Evolutionary conservation across 2,888 invertebrate genomes (phyloP).

Genomic region (Ophion slaviceki): DNA sequence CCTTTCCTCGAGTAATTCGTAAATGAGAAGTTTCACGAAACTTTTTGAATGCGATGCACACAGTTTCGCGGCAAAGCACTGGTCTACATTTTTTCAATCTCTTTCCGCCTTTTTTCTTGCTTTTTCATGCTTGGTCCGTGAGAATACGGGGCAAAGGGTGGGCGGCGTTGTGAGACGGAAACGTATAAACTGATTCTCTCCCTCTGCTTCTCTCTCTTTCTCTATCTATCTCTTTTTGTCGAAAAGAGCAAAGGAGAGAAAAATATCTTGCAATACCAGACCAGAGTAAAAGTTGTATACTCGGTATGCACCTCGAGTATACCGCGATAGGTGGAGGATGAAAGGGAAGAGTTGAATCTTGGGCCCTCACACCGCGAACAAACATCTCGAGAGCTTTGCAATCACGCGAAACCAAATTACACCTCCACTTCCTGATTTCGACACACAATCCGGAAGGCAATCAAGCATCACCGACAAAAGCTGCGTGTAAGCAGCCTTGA

Average conservation of each 20-base stretch:
- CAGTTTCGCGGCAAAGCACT: slow-evolving; percentile 4
- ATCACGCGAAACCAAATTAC: slow-evolving; percentile 51
- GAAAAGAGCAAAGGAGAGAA: slow-evolving; percentile 11
- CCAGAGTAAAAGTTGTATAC: slow-evolving; percentile 25
- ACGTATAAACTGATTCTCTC: slow-evolving; percentile 10
- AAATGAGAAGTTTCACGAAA: slow-evolving; percentile 76
- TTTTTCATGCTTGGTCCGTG: slow-evolving; percentile 22
- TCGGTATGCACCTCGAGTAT: slow-evolving; percentile 29
- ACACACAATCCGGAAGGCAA: background rate
- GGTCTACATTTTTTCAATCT: slow-evolving; percentile 18
- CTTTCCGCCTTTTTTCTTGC: background rate
- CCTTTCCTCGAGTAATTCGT: slow-evolving; percentile 72
- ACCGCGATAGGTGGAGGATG: background rate
- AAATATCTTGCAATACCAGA: slow-evolving; percentile 16
- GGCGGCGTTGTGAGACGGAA: slow-evolving; percentile 17
- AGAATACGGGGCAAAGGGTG: slow-evolving; percentile 1
- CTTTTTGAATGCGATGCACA: slow-evolving; percentile 72
- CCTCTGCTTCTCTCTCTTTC: slow-evolving; percentile 1
- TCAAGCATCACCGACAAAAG: slow-evolving; percentile 1
- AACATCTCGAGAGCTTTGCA: slow-evolving; percentile 53
- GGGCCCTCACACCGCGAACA: slow-evolving; percentile 34
- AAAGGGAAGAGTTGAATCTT: background rate
- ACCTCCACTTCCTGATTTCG: slow-evolving; percentile 24
- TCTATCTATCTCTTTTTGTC: background rate
- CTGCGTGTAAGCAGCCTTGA: background rate